Percentiles rank a stretch among this genome's conserved stretches.
These are phyloP conservation scores for Melanocharis versteri DNA, from an alignment of 2,113 vertebrate genomes.

Conservation along the genomic window DNA sequence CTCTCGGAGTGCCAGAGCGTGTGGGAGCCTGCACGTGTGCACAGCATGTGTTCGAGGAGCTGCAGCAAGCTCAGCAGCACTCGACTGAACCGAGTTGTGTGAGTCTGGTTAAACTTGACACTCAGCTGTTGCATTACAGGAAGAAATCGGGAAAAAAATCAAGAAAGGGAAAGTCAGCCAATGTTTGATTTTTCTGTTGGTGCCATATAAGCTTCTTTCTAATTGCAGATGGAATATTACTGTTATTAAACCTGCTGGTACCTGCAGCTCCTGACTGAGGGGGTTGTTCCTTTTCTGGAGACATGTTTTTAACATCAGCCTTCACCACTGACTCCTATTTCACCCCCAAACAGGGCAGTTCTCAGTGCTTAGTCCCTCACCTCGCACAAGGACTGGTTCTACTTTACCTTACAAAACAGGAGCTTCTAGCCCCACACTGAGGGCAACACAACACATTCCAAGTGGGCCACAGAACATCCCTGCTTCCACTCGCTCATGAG, in stretches of 20 bases:
- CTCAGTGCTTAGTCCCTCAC: neutral
- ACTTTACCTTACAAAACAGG: neutral
- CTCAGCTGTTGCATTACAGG: neutral
- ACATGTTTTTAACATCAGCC: neutral
- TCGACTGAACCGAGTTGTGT: neutral
- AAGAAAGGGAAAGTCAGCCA: neutral
- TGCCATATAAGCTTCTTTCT: neutral
- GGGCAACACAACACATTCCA: neutral
- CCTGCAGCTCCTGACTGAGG: neutral
- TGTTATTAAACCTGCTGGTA: neutral
- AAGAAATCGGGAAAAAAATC: neutral
- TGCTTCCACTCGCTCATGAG: neutral
- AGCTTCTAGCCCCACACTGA: neutral
- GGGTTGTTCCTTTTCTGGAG: neutral
- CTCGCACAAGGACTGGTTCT: neutral
- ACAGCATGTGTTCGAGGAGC: neutral
- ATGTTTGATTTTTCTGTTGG: neutral
- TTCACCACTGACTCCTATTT: neutral
- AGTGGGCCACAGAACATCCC: neutral
- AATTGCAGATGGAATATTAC: neutral
- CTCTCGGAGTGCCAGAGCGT: neutral
- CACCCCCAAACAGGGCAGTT: neutral
- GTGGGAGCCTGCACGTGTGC: constrained; percentile 46
- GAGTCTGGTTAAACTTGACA: neutral
- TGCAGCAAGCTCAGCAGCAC: neutral